Evolutionary conservation across 2,797 vertebrate species (phyloP), one percentile per base, ranked within the genome.

Genomic region (Pseudopleuronectes americanus): DNA sequence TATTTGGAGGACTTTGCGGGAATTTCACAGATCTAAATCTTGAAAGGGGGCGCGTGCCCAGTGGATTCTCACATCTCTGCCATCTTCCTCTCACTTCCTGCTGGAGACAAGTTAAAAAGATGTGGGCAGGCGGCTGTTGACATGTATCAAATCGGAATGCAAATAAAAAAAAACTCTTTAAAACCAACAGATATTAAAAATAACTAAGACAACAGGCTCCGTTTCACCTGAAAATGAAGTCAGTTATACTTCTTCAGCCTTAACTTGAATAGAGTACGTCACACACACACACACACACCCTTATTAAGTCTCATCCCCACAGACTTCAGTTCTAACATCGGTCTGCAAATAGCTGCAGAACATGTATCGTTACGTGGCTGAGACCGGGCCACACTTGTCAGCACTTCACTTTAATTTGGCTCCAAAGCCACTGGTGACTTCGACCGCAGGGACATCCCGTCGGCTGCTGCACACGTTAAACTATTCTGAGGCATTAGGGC

Each of bases 351-450:
- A 89, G 74, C 81, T 74, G 71, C 66, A 76, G 76, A 89, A 75
- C 82, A 77, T 80, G 77, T 83, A 87, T 89, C 85, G 85, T 89
- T 85, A 88, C 71, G 56, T 75, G 55, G 66, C 74, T 55, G 83
- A 66, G 88, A 86, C 83, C 62, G 82, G 79, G 86, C 78, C 84
- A 76, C 81, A 84, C 81, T 92, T 92, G 91, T 91, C 91, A 92
- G 87, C 80, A 36, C 87, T 89, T 90, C 80, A 84, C 89, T 92
- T 93, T 92, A 92, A 91, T 93, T 90, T 90, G 89, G 77, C 82
- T 90, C 85, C 82, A 57, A 73, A 77, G 85, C 84, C 87, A 75
- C 87, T 73, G 83, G 84, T 72, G 79, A 81, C 74, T 87, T 80
- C 52, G 66, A 87, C 89, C 90, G 49, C 80, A 75, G 92, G 90